Base-by-base conservation (phyloP, 2,113 vertebrate genomes). In the Corythornis madagascariensis region DNA sequence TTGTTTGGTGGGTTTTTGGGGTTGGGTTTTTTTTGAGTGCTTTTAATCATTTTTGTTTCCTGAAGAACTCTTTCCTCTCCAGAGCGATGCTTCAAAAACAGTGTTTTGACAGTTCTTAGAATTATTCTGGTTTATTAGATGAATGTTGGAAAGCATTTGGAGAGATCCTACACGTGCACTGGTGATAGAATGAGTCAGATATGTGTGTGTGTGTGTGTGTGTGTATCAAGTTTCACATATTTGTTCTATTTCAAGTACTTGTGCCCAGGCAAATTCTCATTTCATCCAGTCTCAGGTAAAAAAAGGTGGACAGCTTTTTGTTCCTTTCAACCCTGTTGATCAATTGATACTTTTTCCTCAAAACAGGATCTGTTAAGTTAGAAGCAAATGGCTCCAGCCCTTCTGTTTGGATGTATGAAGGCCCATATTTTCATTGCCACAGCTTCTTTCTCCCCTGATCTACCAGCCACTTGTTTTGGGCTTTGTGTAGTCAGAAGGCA, bases 401-500 rank as follows among this genome's bases (percentile, higher is more conserved):
- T 76, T 88, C 42, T 26, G 50, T n/a, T 18, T 66, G 15, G 26
- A 63, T 40, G 21, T 17, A n/a, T 48, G 53, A 59, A 40, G 43
- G 22, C 16, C 85, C 9, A 2, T 66, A 13, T 88, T 91, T 94
- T 90, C 53, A 16, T 57, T 82, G 50, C 59, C 16, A 17, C 28
- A 63, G 9, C 29, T 87, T 8, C 18, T 38, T 92, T 89, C 43
- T 88, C 29, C 40, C 65, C 2, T 43, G 0, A 14, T 72, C 26
- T 59, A 76, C 61, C 71, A 79, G 42, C 55, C 13, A 14, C 64
- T 93, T 73, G 59, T 75, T 87, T 69, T 31, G 53, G 42, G 55
- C 42, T 89, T 94, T 84, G 38, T 89, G 85, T 91, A 83, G 82
- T 87, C 85, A 89, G 89, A 48, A 65, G 19, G 31, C 8, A 33